phyloP scores from a whole-genome alignment of 2,888 invertebrate genomes.

The Cataglyphis livida region DNA sequence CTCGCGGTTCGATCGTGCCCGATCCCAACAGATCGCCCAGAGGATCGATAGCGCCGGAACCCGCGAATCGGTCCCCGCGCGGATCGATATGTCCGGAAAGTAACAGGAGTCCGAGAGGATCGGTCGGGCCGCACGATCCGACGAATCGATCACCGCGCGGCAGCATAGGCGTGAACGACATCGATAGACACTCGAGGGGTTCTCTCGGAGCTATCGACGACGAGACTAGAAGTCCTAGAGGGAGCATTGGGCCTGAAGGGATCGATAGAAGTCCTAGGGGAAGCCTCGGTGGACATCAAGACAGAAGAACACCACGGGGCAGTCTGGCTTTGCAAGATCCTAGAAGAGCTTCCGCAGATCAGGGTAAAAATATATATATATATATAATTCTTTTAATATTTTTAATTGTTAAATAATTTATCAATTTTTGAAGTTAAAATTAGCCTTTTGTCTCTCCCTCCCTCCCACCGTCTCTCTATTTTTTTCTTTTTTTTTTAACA shows the following conservation, averaged over 20 bases:
- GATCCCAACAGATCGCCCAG: conserved; percentile 85
- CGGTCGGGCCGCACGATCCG: conserved; percentile 83
- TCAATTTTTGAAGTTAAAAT: not conserved
- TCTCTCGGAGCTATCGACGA: conserved; percentile 73
- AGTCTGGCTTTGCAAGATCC: conserved; percentile 86
- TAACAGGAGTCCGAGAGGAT: conserved; percentile 88
- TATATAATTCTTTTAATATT: not conserved
- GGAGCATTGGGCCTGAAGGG: conserved; percentile 87
- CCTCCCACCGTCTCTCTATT: not conserved
- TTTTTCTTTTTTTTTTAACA: not conserved
- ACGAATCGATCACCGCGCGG: conserved; percentile 82
- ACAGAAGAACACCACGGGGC: conserved; percentile 88
- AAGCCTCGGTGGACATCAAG: conserved; percentile 83
- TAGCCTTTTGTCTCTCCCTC: not conserved
- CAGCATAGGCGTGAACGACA: conserved; percentile 85
- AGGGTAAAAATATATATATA: conserved; percentile 75
- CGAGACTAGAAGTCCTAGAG: conserved; percentile 86
- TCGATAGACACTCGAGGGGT: conserved; percentile 83
- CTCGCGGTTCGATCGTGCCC: conserved; percentile 83
- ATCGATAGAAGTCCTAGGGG: conserved; percentile 84
- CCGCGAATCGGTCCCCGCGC: conserved; percentile 83
- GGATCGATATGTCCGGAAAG: conserved; percentile 87
- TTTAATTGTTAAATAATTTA: not conserved
- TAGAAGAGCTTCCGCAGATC: conserved; percentile 82
- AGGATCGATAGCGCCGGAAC: conserved; percentile 80